Conservation (phyloP, 1,140 invertebrate genomes). For the Cherax quadricarinatus region DNA sequence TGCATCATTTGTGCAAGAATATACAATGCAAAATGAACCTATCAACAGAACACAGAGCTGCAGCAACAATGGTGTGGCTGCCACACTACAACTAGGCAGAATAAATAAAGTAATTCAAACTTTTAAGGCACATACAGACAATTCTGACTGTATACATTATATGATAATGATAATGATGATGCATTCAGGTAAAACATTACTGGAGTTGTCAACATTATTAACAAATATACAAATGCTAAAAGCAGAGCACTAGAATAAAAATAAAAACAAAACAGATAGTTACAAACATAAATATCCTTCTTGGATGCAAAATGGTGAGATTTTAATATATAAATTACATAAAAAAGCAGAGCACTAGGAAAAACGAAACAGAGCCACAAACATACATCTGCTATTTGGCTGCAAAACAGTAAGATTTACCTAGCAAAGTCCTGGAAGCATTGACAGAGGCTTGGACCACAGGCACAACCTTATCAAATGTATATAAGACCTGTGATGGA, state of each 20-base stretch:
- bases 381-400: neutral
- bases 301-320: neutral
- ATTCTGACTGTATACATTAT: too few relatives aligned
- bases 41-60: too few relatives aligned
- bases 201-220: neutral
- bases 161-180: too few relatives aligned
- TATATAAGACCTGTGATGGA: constrained; percentile 80
- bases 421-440: constrained; percentile 81
- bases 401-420: constrained; percentile 73
- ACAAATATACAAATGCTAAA: neutral
- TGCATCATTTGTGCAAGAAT: too few relatives aligned
- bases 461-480: constrained; percentile 82
- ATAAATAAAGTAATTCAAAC: too few relatives aligned
- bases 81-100: too few relatives aligned
- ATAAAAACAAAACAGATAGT: neutral
- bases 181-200: too few relatives aligned
- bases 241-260: neutral
- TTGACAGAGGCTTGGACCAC: constrained; percentile 88
- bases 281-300: neutral
- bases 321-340: neutral
- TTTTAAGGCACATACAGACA: too few relatives aligned
- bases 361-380: constrained; percentile 23
- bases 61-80: too few relatives aligned
- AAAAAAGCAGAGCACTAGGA: neutral
- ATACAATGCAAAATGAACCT: too few relatives aligned